Evolutionary conservation across 2,888 invertebrate species (phyloP).

Genomic region (Andrena minutula): DNA sequence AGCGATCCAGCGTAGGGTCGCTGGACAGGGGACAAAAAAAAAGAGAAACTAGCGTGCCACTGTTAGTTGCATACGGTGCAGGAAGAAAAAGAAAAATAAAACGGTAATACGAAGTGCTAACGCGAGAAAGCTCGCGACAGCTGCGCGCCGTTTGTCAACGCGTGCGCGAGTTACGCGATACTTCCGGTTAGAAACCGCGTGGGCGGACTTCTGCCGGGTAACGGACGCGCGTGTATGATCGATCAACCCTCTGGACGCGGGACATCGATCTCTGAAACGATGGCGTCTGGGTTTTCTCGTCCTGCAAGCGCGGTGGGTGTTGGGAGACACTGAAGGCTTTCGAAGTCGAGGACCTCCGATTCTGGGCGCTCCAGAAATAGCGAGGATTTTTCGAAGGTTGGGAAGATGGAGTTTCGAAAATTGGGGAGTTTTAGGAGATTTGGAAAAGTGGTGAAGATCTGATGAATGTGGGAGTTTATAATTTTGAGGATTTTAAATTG

Average conservation of each 20-base stretch:
- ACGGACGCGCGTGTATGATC: slow-evolving; percentile 11
- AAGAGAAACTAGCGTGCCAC: background rate
- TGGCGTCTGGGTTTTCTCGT: background rate
- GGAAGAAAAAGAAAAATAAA: background rate
- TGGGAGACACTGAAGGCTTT: background rate
- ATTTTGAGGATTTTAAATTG: too few relatives aligned
- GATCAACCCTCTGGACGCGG: slow-evolving; percentile 15
- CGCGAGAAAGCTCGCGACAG: slow-evolving; percentile 6
- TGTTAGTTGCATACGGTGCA: background rate
- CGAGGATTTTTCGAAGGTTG: background rate
- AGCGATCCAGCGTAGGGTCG: slow-evolving; percentile 1
- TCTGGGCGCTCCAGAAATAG: background rate
- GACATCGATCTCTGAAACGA: slow-evolving; percentile 2
- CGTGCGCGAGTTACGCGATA: slow-evolving; percentile 4
- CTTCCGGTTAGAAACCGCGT: slow-evolving; percentile 8
- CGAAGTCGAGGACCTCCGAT: background rate
- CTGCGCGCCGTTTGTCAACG: background rate
- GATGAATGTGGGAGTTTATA: too few relatives aligned
- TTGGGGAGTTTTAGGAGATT: background rate
- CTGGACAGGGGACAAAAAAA: background rate
- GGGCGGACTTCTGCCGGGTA: slow-evolving; percentile 6
- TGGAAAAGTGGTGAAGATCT: too few relatives aligned
- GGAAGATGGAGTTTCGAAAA: background rate
- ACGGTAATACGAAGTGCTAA: background rate
- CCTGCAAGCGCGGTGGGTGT: background rate